Evolutionary conservation across 2,797 vertebrate species (phyloP).

Genomic region (Morus bassanus): DNA sequence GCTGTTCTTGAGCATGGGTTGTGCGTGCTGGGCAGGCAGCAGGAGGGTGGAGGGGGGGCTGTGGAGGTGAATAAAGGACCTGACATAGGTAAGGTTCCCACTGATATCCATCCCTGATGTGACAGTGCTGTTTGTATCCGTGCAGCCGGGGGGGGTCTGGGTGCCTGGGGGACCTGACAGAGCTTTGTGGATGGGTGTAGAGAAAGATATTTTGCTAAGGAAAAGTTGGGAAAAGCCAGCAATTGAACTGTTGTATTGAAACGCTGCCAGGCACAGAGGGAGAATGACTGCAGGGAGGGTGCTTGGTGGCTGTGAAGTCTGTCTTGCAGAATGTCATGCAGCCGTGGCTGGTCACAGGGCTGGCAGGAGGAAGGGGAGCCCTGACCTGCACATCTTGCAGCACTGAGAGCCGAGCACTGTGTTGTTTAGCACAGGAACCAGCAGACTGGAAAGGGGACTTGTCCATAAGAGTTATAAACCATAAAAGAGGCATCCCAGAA

Average conservation of each 20-base stretch:
- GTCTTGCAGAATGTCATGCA: not conserved
- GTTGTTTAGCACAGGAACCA: not conserved
- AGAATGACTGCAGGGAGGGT: not conserved
- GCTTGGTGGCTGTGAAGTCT: not conserved
- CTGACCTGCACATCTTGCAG: not conserved
- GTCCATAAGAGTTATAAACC: not conserved
- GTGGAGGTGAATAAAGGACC: not conserved
- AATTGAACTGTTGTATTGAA: not conserved
- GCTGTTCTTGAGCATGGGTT: not conserved
- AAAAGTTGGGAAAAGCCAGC: not conserved
- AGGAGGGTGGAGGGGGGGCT: too few relatives aligned
- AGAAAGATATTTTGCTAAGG: not conserved
- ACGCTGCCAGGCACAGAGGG: not conserved
- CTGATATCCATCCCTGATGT: not conserved
- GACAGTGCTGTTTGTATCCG: accelerated
- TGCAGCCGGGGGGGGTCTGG: accelerated
- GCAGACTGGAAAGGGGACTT: not conserved
- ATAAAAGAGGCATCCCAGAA: not conserved
- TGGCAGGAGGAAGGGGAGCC: not conserved
- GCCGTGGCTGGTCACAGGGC: not conserved
- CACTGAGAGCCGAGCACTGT: not conserved
- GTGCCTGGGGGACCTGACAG: not conserved
- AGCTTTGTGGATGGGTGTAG: not conserved
- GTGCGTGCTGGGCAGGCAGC: not conserved
- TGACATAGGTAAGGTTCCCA: not conserved